Conservation (phyloP, 2,113 vertebrate genomes). For the human (Homo sapiens) region GRCh38 chr17:34725501-34726000, state of each 20-base stretch:
- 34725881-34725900: not conserved
- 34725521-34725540: not conserved
- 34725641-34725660: not conserved
- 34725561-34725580: not conserved
- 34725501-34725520: not conserved
- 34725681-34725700: not conserved
- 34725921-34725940: conserved; percentile 37
- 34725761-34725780: not conserved
- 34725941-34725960: conserved; percentile 65
- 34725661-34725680: not conserved
- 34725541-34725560: not conserved
- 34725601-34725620: not conserved
- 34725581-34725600: not conserved
- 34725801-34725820: not conserved
- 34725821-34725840: not conserved
- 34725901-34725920: not conserved
- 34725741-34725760: not conserved
- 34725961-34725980: conserved; percentile 52
- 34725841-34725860: not conserved
- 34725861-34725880: not conserved
- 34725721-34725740: not conserved
- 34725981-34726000: conserved; percentile 65
- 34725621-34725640: not conserved
- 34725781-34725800: not conserved
- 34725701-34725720: not conserved